These are phyloP conservation scores for Mormyrus iriodes DNA, from an alignment of 2,113 vertebrate genomes.

Conservation along the genomic window DNA sequence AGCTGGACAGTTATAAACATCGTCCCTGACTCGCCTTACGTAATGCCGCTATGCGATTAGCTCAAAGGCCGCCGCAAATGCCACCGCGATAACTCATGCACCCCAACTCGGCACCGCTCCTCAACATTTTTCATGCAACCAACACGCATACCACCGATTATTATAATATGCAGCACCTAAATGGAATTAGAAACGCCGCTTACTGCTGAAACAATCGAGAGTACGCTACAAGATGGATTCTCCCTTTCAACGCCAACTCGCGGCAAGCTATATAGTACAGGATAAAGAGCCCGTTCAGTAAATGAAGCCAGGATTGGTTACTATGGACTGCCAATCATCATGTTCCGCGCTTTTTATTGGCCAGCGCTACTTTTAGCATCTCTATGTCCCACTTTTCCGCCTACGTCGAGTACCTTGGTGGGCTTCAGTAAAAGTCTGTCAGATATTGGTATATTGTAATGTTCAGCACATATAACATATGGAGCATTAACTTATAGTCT, in stretches of 20 bases:
- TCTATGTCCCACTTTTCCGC: neutral
- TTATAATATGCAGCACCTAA: neutral
- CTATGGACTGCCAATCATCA: constrained; percentile 27
- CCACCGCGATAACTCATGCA: neutral
- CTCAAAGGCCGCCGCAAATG: constrained; percentile 16
- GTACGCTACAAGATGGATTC: constrained; percentile 64
- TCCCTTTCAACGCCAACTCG: constrained; percentile 62
- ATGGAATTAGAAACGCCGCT: neutral
- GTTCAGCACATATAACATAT: neutral
- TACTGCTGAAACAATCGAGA: constrained; percentile 35
- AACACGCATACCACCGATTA: neutral
- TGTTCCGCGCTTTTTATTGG: neutral
- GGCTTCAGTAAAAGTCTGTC: neutral
- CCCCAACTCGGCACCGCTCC: neutral
- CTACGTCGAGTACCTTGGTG: neutral
- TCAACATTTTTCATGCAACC: neutral
- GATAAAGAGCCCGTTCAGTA: constrained; percentile 41
- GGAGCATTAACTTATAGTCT: neutral
- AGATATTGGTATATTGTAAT: neutral
- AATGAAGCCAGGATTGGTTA: constrained; percentile 42
- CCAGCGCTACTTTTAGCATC: neutral
- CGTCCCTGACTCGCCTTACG: neutral
- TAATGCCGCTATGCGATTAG: neutral
- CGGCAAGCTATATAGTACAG: constrained; percentile 66
- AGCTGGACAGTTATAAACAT: neutral